Evolutionary conservation across 2,113 vertebrate species (phyloP), one percentile per base, ranked within the genome.

Genomic region (Podiceps cristatus): DNA sequence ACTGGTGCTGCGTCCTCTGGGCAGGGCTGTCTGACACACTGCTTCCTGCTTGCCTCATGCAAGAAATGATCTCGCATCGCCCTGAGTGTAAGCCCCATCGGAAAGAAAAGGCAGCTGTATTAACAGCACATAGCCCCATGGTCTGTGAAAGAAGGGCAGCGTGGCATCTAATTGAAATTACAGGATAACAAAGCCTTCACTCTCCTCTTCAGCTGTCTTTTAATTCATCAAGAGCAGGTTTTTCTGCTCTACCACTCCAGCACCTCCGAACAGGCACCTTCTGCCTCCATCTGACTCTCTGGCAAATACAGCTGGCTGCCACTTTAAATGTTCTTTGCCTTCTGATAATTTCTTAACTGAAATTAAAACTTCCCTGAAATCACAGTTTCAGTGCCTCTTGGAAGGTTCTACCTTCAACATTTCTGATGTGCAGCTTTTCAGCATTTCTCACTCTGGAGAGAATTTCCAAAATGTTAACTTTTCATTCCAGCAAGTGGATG

Each of bases 1-100:
- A 27, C 6, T 1, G 3, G 60, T 23, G 47, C 33, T 0, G 5
- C 7, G 27, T 7, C 27, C 1, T 0, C 40, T 7, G 29, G 64
- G 53, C 28, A 25, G 12, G 18, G 49, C 28, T 44, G 20, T 3
- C 62, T 4, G 42, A 18, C 31, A 19, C 17, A 1, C 15, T 8
- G 14, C 11, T 40, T 40, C 2, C 0, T 16, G 4, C 56, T 5
- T 11, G 18, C 28, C n/a, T 37, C 29, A 5, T 10, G 45, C 33
- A 20, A 14, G 58, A 31, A 49, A 10, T 1, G 28, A 5, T 33
- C 44, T 19, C 37, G 42, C 28, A 3, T 16, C 5, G 1, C 13
- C 62, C 8, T 5, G 1, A 33, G 10, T 23, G 58, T 27, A 9
- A 66, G 22, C 15, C 13, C 33, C 25, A 5, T 24, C 58, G 37